Conservation (phyloP, 2,113 vertebrate genomes). For the Gasterosteus nipponicus region DNA sequence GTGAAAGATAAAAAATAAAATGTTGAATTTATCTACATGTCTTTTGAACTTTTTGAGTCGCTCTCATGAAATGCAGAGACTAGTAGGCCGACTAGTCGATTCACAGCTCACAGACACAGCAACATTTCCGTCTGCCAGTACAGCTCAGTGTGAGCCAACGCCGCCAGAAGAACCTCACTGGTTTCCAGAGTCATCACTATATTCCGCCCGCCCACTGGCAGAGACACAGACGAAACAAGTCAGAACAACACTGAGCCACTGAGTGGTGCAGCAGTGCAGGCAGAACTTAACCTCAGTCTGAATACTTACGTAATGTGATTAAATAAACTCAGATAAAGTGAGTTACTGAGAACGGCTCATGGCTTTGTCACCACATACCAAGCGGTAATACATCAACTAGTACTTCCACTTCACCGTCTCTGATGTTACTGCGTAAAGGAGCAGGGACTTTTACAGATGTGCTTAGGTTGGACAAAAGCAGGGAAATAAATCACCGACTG, state of each 20-base stretch:
- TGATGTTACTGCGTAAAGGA: slow-evolving; percentile 1
- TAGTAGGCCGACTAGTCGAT: slow-evolving; percentile 2
- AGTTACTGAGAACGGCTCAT: not conserved
- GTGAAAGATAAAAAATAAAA: slow-evolving; percentile 71
- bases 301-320: slow-evolving; percentile 2
- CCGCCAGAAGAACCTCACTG: slow-evolving; percentile 7
- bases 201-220: slow-evolving; percentile 9
- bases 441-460: not conserved
- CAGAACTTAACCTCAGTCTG: slow-evolving; percentile 1
- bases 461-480: slow-evolving; percentile 25
- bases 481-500: not conserved
- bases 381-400: slow-evolving; percentile 7
- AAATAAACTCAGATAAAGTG: not conserved
- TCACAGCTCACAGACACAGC: slow-evolving; percentile 20
- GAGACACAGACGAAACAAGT: slow-evolving; percentile 4
- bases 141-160: not conserved
- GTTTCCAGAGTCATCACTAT: slow-evolving; percentile 12
- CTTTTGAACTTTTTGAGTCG: slow-evolving; percentile 22
- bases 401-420: not conserved
- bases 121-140: slow-evolving; percentile 29
- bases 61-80: not conserved
- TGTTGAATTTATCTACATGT: slow-evolving; percentile 50
- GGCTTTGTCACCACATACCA: not conserved
- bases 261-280: not conserved
- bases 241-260: slow-evolving; percentile 15